phyloP scores from a whole-genome alignment of 2,888 invertebrate genomes.

The Uropetala carovei region DNA sequence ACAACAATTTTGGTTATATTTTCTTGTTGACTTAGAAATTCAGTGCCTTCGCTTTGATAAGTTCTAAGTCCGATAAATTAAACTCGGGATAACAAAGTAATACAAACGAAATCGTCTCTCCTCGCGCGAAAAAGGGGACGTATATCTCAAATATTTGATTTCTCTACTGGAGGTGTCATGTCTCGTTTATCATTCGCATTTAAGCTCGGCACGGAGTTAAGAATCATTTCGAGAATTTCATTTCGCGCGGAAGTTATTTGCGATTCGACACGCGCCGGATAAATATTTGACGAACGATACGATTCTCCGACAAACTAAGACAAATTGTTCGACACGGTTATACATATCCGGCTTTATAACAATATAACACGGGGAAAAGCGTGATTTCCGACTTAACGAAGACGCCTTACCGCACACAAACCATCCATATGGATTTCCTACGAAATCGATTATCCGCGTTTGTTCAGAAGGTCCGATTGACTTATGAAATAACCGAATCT shows the following conservation, averaged over 20 bases:
- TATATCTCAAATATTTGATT: too few relatives aligned
- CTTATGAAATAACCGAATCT: constrained; percentile 24
- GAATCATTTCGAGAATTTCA: not conserved
- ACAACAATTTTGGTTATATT: too few relatives aligned
- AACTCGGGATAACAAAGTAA: too few relatives aligned
- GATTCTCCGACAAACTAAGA: not conserved
- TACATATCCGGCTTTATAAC: too few relatives aligned
- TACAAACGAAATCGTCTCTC: too few relatives aligned
- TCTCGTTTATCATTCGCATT: too few relatives aligned
- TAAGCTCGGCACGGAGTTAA: too few relatives aligned
- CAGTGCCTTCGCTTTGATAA: too few relatives aligned
- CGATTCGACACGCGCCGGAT: not conserved
- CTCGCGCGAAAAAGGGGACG: too few relatives aligned
- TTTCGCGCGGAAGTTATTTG: not conserved
- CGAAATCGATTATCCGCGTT: constrained; percentile 38
- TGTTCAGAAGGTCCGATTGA: constrained; percentile 41
- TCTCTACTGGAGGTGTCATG: too few relatives aligned
- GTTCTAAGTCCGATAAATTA: too few relatives aligned
- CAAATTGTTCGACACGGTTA: not conserved
- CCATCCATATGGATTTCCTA: not conserved
- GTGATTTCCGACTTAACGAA: constrained; percentile 10
- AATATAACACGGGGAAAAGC: not conserved
- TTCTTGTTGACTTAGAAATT: too few relatives aligned
- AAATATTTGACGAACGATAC: not conserved
- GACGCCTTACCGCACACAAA: not conserved